Percentiles rank a stretch among this genome's conserved stretches.
Evolutionary conservation across 2,888 invertebrate genomes (phyloP).

Genomic region (Apodemia zela): DNA sequence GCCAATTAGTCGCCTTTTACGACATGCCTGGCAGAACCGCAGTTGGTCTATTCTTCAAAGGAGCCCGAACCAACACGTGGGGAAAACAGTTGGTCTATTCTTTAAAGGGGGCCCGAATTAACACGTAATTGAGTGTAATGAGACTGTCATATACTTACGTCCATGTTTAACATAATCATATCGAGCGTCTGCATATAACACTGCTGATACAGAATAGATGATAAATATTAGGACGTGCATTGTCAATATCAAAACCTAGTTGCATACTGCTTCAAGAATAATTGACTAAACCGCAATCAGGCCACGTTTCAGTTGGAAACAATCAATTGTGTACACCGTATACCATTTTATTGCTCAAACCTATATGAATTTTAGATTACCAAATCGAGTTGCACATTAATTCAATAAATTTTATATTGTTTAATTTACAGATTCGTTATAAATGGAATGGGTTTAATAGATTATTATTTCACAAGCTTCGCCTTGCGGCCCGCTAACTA

Average conservation of each 20-base stretch:
- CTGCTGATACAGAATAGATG: conserved; percentile 31
- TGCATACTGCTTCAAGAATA: conserved; percentile 30
- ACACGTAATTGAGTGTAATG: too few species aligned
- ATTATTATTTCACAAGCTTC: too few species aligned
- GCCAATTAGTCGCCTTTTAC: too few species aligned
- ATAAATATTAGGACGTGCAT: conserved; percentile 35
- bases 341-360: conserved; percentile 52
- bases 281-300: conserved; percentile 39
- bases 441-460: not conserved
- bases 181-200: conserved; percentile 26
- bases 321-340: conserved; percentile 53
- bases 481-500: too few species aligned
- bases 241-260: conserved; percentile 29
- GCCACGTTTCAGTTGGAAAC: conserved; percentile 45
- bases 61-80: too few species aligned
- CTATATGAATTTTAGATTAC: conserved; percentile 58
- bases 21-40: too few species aligned
- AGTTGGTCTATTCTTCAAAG: too few species aligned
- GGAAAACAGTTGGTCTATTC: not conserved
- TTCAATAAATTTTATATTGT: conserved; percentile 1
- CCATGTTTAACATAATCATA: conserved; percentile 68
- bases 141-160: conserved; percentile 49
- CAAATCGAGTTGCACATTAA: conserved; percentile 27
- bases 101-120: too few species aligned
- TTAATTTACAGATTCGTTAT: not conserved